phyloP scores from a whole-genome alignment of 1,140 invertebrate genomes.

The Musca vetustissima region DNA sequence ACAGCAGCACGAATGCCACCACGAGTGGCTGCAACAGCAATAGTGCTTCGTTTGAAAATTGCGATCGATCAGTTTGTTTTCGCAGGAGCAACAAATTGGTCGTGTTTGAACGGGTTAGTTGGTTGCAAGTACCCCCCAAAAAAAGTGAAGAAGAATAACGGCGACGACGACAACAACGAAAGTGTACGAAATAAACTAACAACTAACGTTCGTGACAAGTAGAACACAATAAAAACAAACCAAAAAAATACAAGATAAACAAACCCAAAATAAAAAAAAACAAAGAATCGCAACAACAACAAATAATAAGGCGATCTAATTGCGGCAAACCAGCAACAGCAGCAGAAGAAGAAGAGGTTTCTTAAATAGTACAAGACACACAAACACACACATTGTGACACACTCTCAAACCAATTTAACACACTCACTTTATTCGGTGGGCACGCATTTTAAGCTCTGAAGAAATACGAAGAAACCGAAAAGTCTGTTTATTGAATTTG shows the following conservation, averaged over 20 bases:
- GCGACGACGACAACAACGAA: too few relatives aligned
- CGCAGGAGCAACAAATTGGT: constrained; percentile 24
- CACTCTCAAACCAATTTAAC: too few relatives aligned
- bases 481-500: too few relatives aligned
- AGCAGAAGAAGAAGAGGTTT: not conserved
- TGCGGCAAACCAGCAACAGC: not conserved
- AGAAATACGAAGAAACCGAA: too few relatives aligned
- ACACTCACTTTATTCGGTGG: too few relatives aligned
- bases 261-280: not conserved
- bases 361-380: not conserved
- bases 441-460: too few relatives aligned
- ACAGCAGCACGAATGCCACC: too few relatives aligned
- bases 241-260: not conserved
- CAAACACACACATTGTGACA: not conserved
- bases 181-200: too few relatives aligned
- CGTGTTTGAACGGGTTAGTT: constrained; percentile 6
- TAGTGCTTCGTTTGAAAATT: constrained; percentile 12
- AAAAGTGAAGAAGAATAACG: too few relatives aligned
- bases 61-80: constrained; percentile 21
- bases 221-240: not conserved
- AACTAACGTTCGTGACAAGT: too few relatives aligned
- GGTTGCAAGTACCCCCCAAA: too few relatives aligned
- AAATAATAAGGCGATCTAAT: constrained; percentile 4
- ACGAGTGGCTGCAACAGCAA: constrained; percentile 10
- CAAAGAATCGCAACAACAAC: not conserved